Conservation (phyloP, 2,888 invertebrate genomes). For the Pelosia muscerda region DNA sequence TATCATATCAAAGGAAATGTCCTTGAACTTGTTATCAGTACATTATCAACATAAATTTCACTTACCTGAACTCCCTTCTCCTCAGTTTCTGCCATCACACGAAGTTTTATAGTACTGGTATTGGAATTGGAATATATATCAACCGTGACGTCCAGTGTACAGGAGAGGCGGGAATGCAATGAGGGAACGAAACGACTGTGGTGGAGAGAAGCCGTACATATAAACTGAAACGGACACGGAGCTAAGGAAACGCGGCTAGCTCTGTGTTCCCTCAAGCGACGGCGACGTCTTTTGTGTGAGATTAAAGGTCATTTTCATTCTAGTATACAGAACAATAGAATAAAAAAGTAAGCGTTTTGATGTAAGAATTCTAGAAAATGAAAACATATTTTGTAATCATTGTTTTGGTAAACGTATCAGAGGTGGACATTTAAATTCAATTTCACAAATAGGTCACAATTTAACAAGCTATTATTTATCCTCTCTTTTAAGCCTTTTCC, state of each 20-base stretch:
- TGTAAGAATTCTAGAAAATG: not conserved
- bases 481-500: too few species aligned
- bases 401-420: not conserved
- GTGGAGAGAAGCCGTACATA: conserved; percentile 58
- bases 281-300: not conserved
- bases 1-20: not conserved
- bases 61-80: conserved; percentile 73
- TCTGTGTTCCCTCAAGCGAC: too few species aligned
- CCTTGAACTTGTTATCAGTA: conserved; percentile 9
- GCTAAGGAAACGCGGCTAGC: conserved; percentile 40
- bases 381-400: not conserved
- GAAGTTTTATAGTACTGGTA: conserved; percentile 17
- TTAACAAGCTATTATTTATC: too few species aligned
- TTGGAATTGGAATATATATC: conserved; percentile 15
- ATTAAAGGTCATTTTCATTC: not conserved
- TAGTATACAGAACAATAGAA: not conserved
- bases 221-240: conserved; percentile 41
- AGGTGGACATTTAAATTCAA: too few species aligned
- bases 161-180: conserved; percentile 63
- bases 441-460: too few species aligned
- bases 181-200: conserved; percentile 55
- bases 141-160: conserved; percentile 48
- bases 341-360: not conserved
- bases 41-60: not conserved
- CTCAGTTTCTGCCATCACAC: conserved; percentile 66